Evolutionary conservation across 2,888 invertebrate genomes (phyloP).

Genomic region (Folsomia manolachei): DNA sequence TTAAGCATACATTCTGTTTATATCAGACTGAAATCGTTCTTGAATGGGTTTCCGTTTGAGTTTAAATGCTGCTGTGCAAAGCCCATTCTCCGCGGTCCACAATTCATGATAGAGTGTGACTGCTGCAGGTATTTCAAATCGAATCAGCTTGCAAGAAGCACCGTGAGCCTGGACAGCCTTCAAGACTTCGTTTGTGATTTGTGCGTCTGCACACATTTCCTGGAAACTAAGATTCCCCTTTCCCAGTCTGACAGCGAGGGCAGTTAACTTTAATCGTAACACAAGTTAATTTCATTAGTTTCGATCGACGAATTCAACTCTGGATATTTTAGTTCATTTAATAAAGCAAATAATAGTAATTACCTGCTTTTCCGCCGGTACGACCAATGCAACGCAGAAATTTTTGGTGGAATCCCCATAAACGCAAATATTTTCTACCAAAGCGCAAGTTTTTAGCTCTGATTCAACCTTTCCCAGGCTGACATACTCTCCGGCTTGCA

Average conservation of each 20-base stretch:
- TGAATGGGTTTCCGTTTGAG: slow-evolving; percentile 58
- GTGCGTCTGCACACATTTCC: slow-evolving; percentile 69
- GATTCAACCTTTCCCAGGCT: slow-evolving; percentile 95
- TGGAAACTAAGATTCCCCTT: slow-evolving; percentile 60
- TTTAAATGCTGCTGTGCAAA: slow-evolving; percentile 61
- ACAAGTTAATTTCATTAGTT: too few relatives aligned
- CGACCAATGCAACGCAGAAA: slow-evolving; percentile 84
- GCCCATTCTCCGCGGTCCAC: slow-evolving; percentile 60
- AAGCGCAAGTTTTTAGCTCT: slow-evolving; percentile 84
- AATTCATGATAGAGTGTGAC: slow-evolving; percentile 56
- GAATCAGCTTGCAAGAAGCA: slow-evolving; percentile 62
- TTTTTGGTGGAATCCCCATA: slow-evolving; percentile 84
- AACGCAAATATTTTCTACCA: slow-evolving; percentile 95
- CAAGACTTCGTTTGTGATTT: slow-evolving; percentile 74
- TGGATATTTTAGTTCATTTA: too few relatives aligned
- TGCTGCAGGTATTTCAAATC: slow-evolving; percentile 58
- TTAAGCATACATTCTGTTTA: slow-evolving; percentile 55
- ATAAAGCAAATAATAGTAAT: too few relatives aligned
- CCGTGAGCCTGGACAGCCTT: slow-evolving; percentile 78
- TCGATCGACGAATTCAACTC: too few relatives aligned
- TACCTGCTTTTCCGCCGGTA: slow-evolving; percentile 66
- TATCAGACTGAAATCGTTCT: slow-evolving; percentile 54
- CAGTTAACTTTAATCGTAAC: not conserved
- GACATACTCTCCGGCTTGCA: slow-evolving; percentile 96
- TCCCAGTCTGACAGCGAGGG: not conserved